Percentiles rank a stretch among this genome's conserved stretches.
These are phyloP conservation scores for Anastatus disparis DNA, from an alignment of 1,140 invertebrate genomes.

Conservation along the genomic window DNA sequence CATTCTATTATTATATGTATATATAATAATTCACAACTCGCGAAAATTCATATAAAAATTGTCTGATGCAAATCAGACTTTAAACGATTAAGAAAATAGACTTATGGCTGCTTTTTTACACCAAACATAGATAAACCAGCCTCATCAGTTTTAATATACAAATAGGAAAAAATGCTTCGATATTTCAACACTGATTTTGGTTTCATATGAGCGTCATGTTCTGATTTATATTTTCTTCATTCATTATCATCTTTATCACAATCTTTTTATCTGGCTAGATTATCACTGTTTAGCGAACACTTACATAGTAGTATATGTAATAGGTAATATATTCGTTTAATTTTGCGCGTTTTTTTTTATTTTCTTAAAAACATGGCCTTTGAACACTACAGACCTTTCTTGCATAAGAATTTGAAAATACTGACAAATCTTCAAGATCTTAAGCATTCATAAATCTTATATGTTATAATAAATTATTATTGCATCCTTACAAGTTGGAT, in stretches of 20 bases:
- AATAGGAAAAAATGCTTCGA: not conserved
- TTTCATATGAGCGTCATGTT: not conserved
- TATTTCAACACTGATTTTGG: slow-evolving; percentile 2
- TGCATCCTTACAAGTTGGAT: slow-evolving; percentile 31
- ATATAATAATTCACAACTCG: slow-evolving; percentile 7
- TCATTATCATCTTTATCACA: slow-evolving; percentile 36
- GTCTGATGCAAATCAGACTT: slow-evolving; percentile 22
- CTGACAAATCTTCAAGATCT: slow-evolving; percentile 37
- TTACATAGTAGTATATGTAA: slow-evolving; percentile 13
- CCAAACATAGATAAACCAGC: slow-evolving; percentile 43
- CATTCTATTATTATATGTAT: slow-evolving; percentile 5
- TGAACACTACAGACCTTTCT: slow-evolving; percentile 19
- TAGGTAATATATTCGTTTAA: slow-evolving; percentile 12
- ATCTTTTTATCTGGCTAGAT: slow-evolving; percentile 41
- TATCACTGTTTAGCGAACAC: slow-evolving; percentile 40
- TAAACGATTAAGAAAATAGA: slow-evolving; percentile 39
- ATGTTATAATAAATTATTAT: slow-evolving; percentile 34
- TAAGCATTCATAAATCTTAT: slow-evolving; percentile 24
- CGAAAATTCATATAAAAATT: slow-evolving; percentile 36
- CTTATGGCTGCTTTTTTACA: slow-evolving; percentile 39
- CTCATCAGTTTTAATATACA: slow-evolving; percentile 10
- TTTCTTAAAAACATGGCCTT: slow-evolving; percentile 27
- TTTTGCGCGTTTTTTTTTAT: slow-evolving; percentile 30
- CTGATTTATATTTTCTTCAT: slow-evolving; percentile 3
- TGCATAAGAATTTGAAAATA: slow-evolving; percentile 38